phyloP scores from a whole-genome alignment of 2,797 vertebrate genomes.

The Ctenopoma kingsleyae region DNA sequence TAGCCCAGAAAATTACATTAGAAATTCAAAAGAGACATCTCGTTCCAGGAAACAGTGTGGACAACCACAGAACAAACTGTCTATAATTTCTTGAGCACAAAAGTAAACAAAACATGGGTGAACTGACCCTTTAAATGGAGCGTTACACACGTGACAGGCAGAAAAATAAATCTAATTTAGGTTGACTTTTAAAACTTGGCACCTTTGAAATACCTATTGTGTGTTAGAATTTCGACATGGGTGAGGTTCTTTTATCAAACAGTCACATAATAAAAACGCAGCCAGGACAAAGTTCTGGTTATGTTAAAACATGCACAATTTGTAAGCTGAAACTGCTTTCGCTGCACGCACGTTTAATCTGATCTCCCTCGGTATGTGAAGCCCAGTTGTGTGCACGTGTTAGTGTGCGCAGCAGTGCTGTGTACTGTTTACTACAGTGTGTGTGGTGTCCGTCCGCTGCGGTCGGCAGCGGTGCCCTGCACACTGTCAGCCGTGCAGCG shows the following conservation, averaged over 20 bases:
- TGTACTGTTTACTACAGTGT: conserved; percentile 52
- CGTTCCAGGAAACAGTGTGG: not conserved
- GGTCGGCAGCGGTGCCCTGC: conserved; percentile 55
- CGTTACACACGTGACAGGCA: not conserved
- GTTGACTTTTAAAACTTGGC: not conserved
- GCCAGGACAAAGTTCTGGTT: not conserved
- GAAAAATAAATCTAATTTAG: not conserved
- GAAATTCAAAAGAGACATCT: not conserved
- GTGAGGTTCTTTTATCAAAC: not conserved
- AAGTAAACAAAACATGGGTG: not conserved
- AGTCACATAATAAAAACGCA: not conserved
- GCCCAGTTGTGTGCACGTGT: not conserved
- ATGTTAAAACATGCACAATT: conserved; percentile 13
- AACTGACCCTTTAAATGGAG: not conserved
- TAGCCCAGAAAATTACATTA: not conserved
- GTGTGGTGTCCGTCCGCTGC: conserved; percentile 59
- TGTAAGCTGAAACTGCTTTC: conserved; percentile 10
- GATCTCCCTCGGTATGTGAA: not conserved
- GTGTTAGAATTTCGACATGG: no score
- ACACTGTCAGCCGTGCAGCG: conserved; percentile 54
- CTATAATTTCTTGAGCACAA: not conserved
- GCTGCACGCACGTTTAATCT: conserved; percentile 23
- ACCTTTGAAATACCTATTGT: not conserved
- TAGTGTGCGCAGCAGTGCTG: conserved; percentile 9
- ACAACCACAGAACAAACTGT: not conserved